phyloP scores from a whole-genome alignment of 53 echinoderm and acorn worm species.

The Antedon mediterranea region DNA sequence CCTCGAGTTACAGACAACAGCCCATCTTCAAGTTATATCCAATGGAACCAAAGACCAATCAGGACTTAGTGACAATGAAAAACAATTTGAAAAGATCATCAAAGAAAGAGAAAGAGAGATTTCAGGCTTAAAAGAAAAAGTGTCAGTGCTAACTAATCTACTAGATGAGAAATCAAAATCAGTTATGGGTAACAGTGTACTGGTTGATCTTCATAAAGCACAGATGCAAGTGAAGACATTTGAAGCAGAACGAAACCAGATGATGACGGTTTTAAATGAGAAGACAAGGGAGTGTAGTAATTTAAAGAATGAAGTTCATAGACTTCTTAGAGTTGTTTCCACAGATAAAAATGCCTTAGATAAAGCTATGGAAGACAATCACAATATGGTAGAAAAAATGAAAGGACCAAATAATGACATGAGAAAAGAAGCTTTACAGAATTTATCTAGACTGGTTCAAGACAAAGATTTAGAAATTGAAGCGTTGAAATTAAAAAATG shows the following conservation, averaged over 20 bases:
- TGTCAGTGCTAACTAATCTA: slow-evolving; percentile 34
- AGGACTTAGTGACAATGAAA: slow-evolving; percentile 63
- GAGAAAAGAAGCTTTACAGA: slow-evolving; percentile 89
- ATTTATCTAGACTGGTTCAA: slow-evolving; percentile 78
- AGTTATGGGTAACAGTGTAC: slow-evolving; percentile 48
- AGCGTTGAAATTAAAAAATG: slow-evolving; percentile 74
- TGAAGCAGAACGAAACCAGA: slow-evolving; percentile 80
- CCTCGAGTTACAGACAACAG: neutral
- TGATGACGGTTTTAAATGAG: slow-evolving; percentile 89
- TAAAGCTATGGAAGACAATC: slow-evolving; percentile 70
- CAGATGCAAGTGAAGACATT: slow-evolving; percentile 81
- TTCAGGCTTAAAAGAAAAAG: slow-evolving; percentile 42
- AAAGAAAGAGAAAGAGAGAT: slow-evolving; percentile 76
- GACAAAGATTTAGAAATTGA: slow-evolving; percentile 94
- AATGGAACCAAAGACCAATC: neutral
- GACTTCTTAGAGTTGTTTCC: slow-evolving; percentile 60
- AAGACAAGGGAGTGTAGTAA: slow-evolving; percentile 94
- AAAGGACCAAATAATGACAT: slow-evolving; percentile 57
- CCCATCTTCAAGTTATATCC: neutral
- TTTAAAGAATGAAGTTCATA: slow-evolving; percentile 86
- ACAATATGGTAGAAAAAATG: slow-evolving; percentile 17
- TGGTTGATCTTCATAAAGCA: slow-evolving; percentile 70
- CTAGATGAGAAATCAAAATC: slow-evolving; percentile 54
- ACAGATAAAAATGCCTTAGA: slow-evolving; percentile 79
- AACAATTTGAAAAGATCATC: slow-evolving; percentile 70